A percentile compares a stretch with the other conserved stretches of the same genome.
Conservation (phyloP, 2,888 invertebrate genomes). For the Lithophane leautieri region DNA sequence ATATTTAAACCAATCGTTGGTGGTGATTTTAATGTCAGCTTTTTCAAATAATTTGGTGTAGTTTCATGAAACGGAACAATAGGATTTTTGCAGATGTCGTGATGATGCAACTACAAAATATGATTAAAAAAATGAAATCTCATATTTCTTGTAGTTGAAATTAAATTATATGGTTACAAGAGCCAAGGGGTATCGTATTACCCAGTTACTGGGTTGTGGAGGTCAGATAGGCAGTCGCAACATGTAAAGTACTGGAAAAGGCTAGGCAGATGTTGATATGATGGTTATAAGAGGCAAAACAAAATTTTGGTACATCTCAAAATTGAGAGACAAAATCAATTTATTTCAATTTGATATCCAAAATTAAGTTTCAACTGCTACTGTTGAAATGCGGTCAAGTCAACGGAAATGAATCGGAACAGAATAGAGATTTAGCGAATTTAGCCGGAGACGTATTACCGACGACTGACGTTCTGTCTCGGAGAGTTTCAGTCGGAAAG, state of each 20-base stretch:
- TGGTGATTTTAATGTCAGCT: not conserved
- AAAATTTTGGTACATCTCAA: not conserved
- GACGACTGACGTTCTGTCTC: constrained; percentile 60
- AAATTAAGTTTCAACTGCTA: constrained; percentile 40
- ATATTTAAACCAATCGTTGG: constrained; percentile 6
- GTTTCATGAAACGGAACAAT: constrained; percentile 3
- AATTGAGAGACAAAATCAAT: constrained; percentile 14
- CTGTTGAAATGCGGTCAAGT: constrained; percentile 58
- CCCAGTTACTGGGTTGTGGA: too few species aligned
- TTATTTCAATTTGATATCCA: constrained; percentile 30
- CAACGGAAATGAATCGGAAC: constrained; percentile 50
- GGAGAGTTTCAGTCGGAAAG: constrained; percentile 34
- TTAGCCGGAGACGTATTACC: constrained; percentile 53
- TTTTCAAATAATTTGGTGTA: not conserved
- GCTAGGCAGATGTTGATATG: too few species aligned
- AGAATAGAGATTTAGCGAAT: constrained; percentile 59
- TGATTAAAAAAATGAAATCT: not conserved
- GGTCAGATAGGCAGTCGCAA: too few species aligned
- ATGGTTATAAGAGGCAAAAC: not conserved
- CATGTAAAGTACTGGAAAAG: too few species aligned
- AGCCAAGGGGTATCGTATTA: too few species aligned
- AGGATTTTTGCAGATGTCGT: not conserved
- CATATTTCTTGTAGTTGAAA: not conserved
- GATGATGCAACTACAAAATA: not conserved
- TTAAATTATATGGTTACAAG: too few species aligned